Conservation (phyloP, 2,113 vertebrate genomes). For the Sinocyclocheilus grahami region DNA sequence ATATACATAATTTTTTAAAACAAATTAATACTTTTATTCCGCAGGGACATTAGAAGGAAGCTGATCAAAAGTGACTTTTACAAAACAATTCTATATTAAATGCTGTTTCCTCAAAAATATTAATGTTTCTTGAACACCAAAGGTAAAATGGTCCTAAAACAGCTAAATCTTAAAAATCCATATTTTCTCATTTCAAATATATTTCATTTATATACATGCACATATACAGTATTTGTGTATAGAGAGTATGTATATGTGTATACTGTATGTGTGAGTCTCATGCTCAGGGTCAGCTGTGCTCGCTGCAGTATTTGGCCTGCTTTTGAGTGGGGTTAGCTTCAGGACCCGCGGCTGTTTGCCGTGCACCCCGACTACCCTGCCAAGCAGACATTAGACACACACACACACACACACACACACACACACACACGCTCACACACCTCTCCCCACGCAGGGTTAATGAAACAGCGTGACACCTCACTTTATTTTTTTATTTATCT, state of each 20-base stretch:
- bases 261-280: not conserved
- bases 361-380: not conserved
- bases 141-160: not conserved
- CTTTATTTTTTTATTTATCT: constrained; percentile 68
- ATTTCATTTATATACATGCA: not conserved
- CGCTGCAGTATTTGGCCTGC: constrained; percentile 15
- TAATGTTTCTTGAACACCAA: not conserved
- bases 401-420: constrained; percentile 3
- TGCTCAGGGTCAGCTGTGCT: not conserved
- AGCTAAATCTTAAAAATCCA: not conserved
- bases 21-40: not conserved
- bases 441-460: constrained; percentile 77
- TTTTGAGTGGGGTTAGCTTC: constrained; percentile 32
- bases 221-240: not conserved
- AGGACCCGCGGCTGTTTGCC: constrained; percentile 26
- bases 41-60: not conserved
- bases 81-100: not conserved
- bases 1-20: too few relatives aligned
- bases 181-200: not conserved
- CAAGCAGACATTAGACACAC: constrained; percentile 7
- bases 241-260: not conserved
- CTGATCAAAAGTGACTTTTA: not conserved
- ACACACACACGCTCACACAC: constrained; percentile 6
- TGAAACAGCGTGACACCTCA: constrained; percentile 85
- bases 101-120: not conserved